Evolutionary conservation across 1,140 invertebrate genomes (phyloP).

Genomic region (Streblospio benedicti): DNA sequence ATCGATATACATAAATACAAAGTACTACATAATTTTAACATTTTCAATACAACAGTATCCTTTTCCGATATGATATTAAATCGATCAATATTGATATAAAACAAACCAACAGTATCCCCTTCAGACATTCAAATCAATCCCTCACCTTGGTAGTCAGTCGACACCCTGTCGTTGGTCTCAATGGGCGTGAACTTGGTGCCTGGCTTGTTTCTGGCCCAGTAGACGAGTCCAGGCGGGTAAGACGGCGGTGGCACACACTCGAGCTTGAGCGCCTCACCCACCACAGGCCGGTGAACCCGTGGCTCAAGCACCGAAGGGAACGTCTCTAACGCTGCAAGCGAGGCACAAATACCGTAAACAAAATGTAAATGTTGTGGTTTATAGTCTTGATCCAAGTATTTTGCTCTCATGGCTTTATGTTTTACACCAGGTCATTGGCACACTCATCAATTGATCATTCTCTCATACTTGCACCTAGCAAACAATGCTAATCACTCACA

Average conservation of each 20-base stretch:
- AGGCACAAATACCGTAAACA: too few species aligned
- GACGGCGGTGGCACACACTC: conserved; percentile 35
- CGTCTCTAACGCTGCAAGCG: conserved; percentile 5
- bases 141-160: conserved; percentile 35
- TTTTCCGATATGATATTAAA: not conserved
- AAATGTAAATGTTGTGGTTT: not conserved
- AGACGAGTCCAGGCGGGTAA: conserved; percentile 29
- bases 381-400: not conserved
- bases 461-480: too few species aligned
- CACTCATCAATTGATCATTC: not conserved
- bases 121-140: too few species aligned
- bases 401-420: too few species aligned
- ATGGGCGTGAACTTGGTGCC: conserved; percentile 16
- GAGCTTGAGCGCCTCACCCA: conserved; percentile 26
- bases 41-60: not conserved
- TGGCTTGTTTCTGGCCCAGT: conserved; percentile 26
- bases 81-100: not conserved
- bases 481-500: too few species aligned
- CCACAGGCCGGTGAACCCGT: not conserved
- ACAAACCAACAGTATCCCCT: not conserved
- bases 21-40: not conserved
- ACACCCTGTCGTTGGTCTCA: conserved; percentile 32
- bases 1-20: not conserved
- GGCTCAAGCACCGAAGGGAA: conserved; percentile 9
- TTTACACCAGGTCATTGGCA: not conserved